Evolutionary conservation across 1,140 invertebrate genomes (phyloP).

Genomic region (Paramacrobiotus metropolitanus): DNA sequence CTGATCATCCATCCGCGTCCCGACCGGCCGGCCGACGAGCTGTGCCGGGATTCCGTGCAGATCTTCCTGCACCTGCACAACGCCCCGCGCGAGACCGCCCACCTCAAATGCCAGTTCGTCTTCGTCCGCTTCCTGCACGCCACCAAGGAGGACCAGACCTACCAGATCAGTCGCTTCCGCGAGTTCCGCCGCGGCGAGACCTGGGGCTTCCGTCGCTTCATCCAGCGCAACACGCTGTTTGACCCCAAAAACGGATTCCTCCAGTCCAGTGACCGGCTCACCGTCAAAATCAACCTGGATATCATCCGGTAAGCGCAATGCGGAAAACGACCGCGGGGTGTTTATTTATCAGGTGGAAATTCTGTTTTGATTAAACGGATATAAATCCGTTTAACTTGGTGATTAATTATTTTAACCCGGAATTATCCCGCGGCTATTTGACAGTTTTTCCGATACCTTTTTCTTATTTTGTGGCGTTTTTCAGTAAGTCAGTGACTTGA

Average conservation of each 20-base stretch:
- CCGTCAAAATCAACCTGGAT: conserved; percentile 1
- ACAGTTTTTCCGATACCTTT: too few relatives aligned
- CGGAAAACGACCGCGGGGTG: too few relatives aligned
- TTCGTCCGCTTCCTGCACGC: background rate
- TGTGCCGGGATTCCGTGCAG: conserved; percentile 2
- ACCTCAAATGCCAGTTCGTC: conserved; percentile 3
- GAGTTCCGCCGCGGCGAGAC: conserved; percentile 2
- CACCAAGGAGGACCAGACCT: background rate
- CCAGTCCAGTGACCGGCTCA: background rate
- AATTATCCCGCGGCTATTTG: too few relatives aligned
- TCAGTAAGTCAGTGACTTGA: too few relatives aligned
- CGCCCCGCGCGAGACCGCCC: background rate
- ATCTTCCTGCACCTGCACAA: background rate
- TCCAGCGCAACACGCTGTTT: background rate
- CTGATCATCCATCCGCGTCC: conserved; percentile 1
- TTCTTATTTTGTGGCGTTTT: too few relatives aligned
- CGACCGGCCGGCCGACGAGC: background rate
- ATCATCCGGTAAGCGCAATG: background rate
- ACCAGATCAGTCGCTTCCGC: background rate
- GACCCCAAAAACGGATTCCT: background rate
- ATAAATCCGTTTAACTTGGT: too few relatives aligned
- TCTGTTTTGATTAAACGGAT: too few relatives aligned
- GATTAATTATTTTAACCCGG: too few relatives aligned
- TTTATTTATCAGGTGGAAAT: too few relatives aligned
- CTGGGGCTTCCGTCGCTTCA: conserved; percentile 1